These are phyloP conservation scores for Malurus splendens DNA, from an alignment of 2,797 vertebrate species.

Conservation along the genomic window DNA sequence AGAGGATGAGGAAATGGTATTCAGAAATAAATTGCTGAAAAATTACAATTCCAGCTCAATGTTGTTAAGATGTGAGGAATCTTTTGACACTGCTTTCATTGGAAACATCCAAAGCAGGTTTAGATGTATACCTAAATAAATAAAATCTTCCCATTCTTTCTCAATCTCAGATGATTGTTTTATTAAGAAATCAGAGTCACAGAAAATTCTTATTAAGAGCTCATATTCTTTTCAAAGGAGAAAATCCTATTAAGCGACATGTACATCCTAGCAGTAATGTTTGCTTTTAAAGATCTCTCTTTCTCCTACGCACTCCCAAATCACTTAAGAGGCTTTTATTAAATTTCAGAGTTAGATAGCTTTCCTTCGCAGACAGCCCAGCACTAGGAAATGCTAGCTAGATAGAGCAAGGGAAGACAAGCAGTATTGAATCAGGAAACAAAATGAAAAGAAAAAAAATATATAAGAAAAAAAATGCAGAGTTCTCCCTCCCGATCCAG, in stretches of 20 bases:
- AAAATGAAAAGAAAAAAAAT: slow-evolving; percentile 1
- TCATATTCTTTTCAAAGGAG: neutral
- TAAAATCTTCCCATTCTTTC: neutral
- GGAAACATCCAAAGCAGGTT: neutral
- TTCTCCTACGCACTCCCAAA: slow-evolving; percentile 55
- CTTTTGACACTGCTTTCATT: neutral
- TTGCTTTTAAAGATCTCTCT: slow-evolving; percentile 47
- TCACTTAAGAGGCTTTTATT: slow-evolving; percentile 61
- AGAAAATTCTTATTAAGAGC: slow-evolving; percentile 12
- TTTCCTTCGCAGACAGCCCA: slow-evolving; percentile 48
- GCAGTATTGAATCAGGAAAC: slow-evolving; percentile 39
- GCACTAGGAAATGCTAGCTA: slow-evolving; percentile 51
- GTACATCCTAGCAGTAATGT: slow-evolving; percentile 40
- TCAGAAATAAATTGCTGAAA: neutral
- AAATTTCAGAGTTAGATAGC: slow-evolving; percentile 51
- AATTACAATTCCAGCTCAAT: neutral
- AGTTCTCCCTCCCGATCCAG: neutral
- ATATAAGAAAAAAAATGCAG: neutral
- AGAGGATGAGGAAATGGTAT: neutral
- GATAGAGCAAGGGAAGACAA: slow-evolving; percentile 15
- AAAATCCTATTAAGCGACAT: slow-evolving; percentile 36
- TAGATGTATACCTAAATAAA: neutral
- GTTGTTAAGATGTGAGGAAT: neutral
- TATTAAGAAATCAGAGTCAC: slow-evolving; percentile 43
- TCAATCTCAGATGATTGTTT: slow-evolving; percentile 16